phyloP scores from a whole-genome alignment of 1,140 invertebrate genomes.

The Chrysomallon squamiferum region DNA sequence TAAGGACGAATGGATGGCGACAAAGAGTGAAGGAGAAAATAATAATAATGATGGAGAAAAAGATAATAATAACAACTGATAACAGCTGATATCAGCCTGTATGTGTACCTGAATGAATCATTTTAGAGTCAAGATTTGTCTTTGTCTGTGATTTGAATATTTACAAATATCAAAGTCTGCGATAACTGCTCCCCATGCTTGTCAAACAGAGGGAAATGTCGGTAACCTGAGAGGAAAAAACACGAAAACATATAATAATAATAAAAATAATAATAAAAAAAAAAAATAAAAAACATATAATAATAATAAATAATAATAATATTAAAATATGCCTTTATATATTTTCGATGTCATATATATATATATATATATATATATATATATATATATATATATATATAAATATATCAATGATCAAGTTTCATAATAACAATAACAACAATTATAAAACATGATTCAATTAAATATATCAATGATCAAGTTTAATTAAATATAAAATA shows the following conservation, averaged over 20 bases:
- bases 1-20: too few species aligned
- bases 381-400: not conserved
- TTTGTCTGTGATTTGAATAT: slow-evolving; percentile 26
- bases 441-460: too few species aligned
- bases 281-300: not conserved
- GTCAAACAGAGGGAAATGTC: slow-evolving; percentile 47
- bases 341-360: not conserved
- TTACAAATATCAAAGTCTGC: slow-evolving; percentile 43
- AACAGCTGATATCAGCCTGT: too few species aligned
- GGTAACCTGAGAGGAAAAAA: slow-evolving; percentile 37
- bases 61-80: too few species aligned
- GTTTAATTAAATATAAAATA: too few species aligned
- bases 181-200: slow-evolving; percentile 38
- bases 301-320: not conserved
- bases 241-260: not conserved
- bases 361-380: not conserved
- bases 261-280: not conserved
- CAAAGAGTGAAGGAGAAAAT: too few species aligned
- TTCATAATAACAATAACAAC: too few species aligned
- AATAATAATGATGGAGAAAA: too few species aligned
- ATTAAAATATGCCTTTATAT: not conserved
- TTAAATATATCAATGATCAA: too few species aligned
- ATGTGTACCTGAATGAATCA: too few species aligned
- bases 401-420: not conserved
- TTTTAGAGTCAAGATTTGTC: not conserved